Evolutionary conservation across 2,113 vertebrate genomes (phyloP).

Genomic region (Sphyrna mokarran): DNA sequence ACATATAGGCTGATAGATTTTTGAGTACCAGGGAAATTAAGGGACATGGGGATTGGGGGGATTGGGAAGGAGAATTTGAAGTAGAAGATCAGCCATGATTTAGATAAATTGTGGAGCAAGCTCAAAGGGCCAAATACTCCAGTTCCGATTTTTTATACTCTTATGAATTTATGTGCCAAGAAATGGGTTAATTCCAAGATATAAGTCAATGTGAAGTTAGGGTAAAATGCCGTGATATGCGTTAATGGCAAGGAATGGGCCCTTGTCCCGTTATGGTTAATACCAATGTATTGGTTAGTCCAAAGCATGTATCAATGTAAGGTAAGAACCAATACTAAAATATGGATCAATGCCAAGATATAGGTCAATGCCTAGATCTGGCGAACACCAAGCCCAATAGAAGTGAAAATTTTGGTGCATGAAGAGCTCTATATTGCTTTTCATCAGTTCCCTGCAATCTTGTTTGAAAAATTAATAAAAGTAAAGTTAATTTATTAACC

Average conservation of each 20-base stretch:
- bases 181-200: no score
- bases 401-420: neutral
- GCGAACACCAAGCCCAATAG: neutral
- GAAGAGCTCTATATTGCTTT: neutral
- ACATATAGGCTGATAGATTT: no score
- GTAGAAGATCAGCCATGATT: no score
- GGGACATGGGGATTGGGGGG: no score
- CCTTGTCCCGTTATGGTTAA: neutral
- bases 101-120: no score
- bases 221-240: neutral
- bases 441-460: neutral
- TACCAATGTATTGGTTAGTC: neutral
- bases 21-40: no score
- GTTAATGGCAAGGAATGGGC: neutral
- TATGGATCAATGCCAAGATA: neutral
- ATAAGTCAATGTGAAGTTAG: neutral
- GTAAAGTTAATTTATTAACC: no score
- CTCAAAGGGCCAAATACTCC: no score
- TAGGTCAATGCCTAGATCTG: neutral
- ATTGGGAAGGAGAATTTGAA: no score
- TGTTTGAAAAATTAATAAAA: neutral
- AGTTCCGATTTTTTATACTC: neutral
- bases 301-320: neutral
- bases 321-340: neutral
- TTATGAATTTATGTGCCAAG: neutral